These are phyloP conservation scores for Brienomyrus longianalis DNA, from an alignment of 2,113 vertebrate genomes.

Conservation along the genomic window DNA sequence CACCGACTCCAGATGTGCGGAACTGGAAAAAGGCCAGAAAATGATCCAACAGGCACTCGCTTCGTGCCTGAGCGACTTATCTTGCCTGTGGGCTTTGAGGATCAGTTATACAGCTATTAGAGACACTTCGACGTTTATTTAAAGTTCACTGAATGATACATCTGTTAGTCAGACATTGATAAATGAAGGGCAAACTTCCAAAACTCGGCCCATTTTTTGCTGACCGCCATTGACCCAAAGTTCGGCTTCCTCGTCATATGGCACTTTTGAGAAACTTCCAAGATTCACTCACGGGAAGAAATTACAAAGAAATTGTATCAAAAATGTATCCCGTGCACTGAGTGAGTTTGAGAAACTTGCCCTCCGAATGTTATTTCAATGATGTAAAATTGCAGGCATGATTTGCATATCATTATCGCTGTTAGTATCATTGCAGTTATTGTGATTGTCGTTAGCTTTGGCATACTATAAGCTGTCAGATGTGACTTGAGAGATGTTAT, in stretches of 20 bases:
- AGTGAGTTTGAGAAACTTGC: background rate
- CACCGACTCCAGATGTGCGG: background rate
- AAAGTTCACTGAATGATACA: background rate
- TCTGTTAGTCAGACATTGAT: background rate
- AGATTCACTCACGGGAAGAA: background rate
- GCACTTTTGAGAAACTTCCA: background rate
- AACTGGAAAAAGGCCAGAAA: background rate
- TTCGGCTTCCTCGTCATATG: background rate
- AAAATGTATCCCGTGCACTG: background rate
- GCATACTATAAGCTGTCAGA: background rate
- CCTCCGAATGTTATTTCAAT: background rate
- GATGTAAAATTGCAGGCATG: background rate
- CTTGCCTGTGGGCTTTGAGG: background rate
- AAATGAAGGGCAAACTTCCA: background rate
- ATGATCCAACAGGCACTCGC: background rate
- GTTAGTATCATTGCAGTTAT: background rate
- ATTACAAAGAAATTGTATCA: background rate
- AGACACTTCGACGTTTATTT: background rate
- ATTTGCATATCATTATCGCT: background rate
- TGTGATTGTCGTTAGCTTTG: background rate
- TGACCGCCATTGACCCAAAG: background rate
- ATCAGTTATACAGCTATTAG: background rate
- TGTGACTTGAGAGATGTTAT: background rate
- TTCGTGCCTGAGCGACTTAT: background rate
- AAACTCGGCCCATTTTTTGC: background rate